Evolutionary conservation across 2,797 vertebrate genomes (phyloP), one percentile per base, ranked within the genome.

Genomic region (Anguilla anguilla): DNA sequence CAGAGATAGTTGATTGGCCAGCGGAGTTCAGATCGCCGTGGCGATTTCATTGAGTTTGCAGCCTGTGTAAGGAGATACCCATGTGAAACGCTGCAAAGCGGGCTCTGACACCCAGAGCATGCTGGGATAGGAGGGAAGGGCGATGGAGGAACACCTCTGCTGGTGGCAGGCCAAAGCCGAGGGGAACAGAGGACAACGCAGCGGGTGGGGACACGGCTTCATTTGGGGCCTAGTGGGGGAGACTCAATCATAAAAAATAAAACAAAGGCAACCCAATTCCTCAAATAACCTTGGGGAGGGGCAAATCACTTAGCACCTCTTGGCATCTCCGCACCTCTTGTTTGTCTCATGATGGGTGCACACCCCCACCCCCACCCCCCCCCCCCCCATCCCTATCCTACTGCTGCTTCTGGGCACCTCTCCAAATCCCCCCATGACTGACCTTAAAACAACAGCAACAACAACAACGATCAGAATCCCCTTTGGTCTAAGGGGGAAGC

Each of bases 61-160:
- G 92, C 90, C 92, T 91, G 91, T 94, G 95, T 95, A 96, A 96
- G 85, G 67, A 87, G 94, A 96, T 95, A 95, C 92, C 95, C 95
- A 95, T 95, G 95, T 94, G 95, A 96, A 95, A 93, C 92, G 81
- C 92, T 90, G 92, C 90, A 88, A 89, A 55, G 10, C 51, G n/a
- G 64, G 64, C 22, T 51, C 61, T 31, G 67, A 31, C 84, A 84
- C 49, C 88, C 88, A 28, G 90, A 92, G 89, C 90, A 89, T 86
- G 35, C 31, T 49, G 82, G 69, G 55, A 46, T 69, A 49, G 81
- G 79, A 84, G 85, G 67, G 53, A 83, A 0, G 4, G 17, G 86
- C 43, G 53, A 61, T 13, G 17, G 85, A 79, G 57, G 85, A 51
- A 84, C 35, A 19, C 86, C 72, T 81, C n/a, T 87, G 64, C 43